Conservation (phyloP, 1,140 invertebrate species). For the Nymphalis io region DNA sequence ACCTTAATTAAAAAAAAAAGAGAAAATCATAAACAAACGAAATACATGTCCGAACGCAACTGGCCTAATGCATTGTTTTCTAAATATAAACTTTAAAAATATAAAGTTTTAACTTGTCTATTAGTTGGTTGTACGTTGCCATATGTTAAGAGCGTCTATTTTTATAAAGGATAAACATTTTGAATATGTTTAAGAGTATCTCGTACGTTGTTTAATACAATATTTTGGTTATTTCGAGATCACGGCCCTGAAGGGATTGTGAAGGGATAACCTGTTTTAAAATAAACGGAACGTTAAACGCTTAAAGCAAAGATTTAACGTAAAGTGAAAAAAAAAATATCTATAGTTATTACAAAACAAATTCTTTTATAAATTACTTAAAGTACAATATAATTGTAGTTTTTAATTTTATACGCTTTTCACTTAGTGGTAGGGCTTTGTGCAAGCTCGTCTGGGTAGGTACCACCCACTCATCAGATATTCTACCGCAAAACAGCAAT, state of each 20-base stretch:
- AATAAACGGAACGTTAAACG: constrained; percentile 40
- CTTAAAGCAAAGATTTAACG: constrained; percentile 9
- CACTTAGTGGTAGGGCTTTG: no score
- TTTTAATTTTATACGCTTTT: no score
- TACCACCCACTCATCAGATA: no score
- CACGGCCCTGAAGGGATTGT: constrained; percentile 57
- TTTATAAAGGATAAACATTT: constrained; percentile 65
- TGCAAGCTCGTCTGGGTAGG: no score
- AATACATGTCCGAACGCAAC: background rate
- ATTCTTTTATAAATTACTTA: no score
- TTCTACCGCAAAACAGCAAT: no score
- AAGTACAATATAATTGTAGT: no score
- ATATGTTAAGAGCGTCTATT: constrained; percentile 65
- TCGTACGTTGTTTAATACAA: constrained; percentile 55
- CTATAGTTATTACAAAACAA: no score
- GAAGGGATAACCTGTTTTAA: constrained; percentile 51
- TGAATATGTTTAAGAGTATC: constrained; percentile 61
- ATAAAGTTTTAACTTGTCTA: constrained; percentile 44
- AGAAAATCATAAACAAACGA: background rate
- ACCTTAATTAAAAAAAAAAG: constrained; percentile 18
- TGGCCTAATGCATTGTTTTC: constrained; percentile 65
- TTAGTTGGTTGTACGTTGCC: constrained; percentile 35
- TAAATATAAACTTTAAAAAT: constrained; percentile 62
- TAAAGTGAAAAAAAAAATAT: constrained; percentile 17
- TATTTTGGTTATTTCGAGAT: constrained; percentile 62